These are phyloP conservation scores for Polietes domitor DNA, from an alignment of 2,888 invertebrate genomes.

Conservation along the genomic window DNA sequence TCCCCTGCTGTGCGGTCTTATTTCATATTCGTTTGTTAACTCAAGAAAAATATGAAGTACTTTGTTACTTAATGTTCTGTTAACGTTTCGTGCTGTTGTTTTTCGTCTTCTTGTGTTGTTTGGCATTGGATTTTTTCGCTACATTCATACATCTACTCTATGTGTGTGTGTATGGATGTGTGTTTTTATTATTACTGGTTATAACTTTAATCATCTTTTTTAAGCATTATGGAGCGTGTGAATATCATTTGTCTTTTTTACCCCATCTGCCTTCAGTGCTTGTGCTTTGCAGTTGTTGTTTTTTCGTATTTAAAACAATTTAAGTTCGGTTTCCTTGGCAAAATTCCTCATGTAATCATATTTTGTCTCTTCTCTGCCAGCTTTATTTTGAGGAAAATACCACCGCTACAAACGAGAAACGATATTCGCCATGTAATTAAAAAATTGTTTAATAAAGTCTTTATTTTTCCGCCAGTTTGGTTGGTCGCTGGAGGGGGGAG, in stretches of 20 bases:
- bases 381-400: background rate
- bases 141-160: background rate
- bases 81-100: constrained; percentile 43
- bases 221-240: constrained; percentile 32
- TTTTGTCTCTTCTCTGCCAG: background rate
- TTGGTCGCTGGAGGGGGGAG: background rate
- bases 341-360: constrained; percentile 4
- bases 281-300: background rate
- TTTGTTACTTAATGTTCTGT: constrained; percentile 63
- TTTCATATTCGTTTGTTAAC: constrained; percentile 8
- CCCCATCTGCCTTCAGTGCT: background rate
- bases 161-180: background rate
- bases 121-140: background rate
- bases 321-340: background rate
- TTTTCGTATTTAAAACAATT: constrained; percentile 11
- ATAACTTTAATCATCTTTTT: constrained; percentile 10
- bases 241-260: constrained; percentile 12
- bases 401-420: background rate
- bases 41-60: constrained; percentile 38
- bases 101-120: background rate
- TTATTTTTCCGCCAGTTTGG: constrained; percentile 23
- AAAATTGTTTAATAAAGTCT: constrained; percentile 40
- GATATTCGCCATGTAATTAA: constrained; percentile 50
- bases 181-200: constrained; percentile 1
- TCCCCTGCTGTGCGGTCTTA: background rate